Percentiles rank a stretch among this genome's conserved stretches.
Evolutionary conservation across 2,797 vertebrate genomes (phyloP).

Genomic region (Lepilemur septentrionalis): DNA sequence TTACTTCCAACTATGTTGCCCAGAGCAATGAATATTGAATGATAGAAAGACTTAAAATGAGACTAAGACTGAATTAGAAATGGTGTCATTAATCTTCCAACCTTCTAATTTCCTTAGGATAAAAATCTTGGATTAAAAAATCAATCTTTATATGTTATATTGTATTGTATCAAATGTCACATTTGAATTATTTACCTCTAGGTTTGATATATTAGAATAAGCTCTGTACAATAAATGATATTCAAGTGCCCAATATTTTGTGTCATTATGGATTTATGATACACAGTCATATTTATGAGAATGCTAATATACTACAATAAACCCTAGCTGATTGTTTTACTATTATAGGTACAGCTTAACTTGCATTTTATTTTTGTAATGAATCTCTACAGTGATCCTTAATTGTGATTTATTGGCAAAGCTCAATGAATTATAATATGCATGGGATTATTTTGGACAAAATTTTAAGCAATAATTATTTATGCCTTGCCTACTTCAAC

Average conservation of each 20-base stretch:
- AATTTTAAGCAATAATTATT: background rate
- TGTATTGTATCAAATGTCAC: background rate
- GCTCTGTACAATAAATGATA: background rate
- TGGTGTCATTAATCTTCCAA: background rate
- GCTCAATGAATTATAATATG: background rate
- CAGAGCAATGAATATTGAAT: background rate
- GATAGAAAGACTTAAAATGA: background rate
- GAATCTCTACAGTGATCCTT: background rate
- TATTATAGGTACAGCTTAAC: background rate
- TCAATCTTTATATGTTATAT: background rate
- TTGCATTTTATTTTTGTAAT: background rate
- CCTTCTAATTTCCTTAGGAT: background rate
- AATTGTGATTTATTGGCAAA: background rate
- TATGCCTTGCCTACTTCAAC: background rate
- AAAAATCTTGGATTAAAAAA: background rate
- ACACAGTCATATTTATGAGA: background rate
- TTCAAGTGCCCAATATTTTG: background rate
- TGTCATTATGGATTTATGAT: background rate
- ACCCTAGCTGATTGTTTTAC: background rate
- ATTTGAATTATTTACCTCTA: background rate
- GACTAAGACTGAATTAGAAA: background rate
- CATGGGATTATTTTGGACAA: background rate
- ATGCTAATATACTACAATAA: background rate
- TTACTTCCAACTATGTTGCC: background rate
- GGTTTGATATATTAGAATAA: background rate